Conservation (phyloP, 2,888 invertebrate genomes). For the Drosophila birchii region DNA sequence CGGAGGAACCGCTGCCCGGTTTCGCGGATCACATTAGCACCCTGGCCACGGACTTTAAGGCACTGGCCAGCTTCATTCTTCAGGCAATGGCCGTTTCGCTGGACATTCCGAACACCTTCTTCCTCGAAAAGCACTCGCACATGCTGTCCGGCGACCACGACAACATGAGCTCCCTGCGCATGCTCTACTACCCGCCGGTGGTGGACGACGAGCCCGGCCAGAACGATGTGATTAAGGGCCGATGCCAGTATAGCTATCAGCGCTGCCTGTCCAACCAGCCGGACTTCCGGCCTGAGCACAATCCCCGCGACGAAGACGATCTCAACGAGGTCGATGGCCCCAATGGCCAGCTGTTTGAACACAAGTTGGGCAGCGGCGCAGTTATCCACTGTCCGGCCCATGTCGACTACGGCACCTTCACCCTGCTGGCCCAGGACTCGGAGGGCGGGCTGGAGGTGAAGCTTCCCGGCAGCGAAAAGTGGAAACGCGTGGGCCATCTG, state of each 20-base stretch:
- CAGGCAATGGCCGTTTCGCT: conserved; percentile 88
- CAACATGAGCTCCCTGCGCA: conserved; percentile 89
- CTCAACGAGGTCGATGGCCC: conserved; percentile 68
- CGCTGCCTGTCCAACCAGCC: conserved; percentile 83
- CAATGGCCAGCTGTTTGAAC: conserved; percentile 70
- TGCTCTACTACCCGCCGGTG: conserved; percentile 90
- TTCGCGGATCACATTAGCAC: conserved; percentile 88
- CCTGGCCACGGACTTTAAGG: conserved; percentile 89
- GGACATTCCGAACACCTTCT: conserved; percentile 87
- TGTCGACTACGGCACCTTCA: conserved; percentile 91
- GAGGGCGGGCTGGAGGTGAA: conserved; percentile 90
- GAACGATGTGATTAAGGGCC: conserved; percentile 85
- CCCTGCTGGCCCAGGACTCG: conserved; percentile 90
- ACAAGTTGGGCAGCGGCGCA: conserved; percentile 84
- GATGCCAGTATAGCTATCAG: conserved; percentile 85
- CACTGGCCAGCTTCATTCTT: conserved; percentile 88
- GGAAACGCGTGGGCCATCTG: conserved; percentile 90
- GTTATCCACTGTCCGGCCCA: conserved; percentile 89
- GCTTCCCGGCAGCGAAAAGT: conserved; percentile 88
- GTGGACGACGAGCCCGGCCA: conserved; percentile 87
- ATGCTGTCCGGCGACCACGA: conserved; percentile 87
- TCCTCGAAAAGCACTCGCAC: conserved; percentile 88
- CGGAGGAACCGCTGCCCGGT: conserved; percentile 89
- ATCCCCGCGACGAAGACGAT: conserved; percentile 80
- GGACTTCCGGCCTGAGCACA: conserved; percentile 83